Base-by-base conservation (phyloP, 2,888 invertebrate species). In the Macrophya alboannulata region DNA sequence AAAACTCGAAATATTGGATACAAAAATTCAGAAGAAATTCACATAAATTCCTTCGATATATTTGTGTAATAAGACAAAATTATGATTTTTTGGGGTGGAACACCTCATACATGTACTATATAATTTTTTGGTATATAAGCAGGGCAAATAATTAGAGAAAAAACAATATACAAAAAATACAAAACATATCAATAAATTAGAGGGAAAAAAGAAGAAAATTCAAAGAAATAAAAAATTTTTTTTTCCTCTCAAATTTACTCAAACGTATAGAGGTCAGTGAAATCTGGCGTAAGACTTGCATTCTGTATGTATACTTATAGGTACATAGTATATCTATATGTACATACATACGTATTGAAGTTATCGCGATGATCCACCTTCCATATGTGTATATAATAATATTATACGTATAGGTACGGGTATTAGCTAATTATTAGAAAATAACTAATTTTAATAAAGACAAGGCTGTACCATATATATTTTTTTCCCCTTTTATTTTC, bases 401-500 rank as follows among this genome's bases (percentile, higher is more conserved):
- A n/a, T n/a, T 37, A 15, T 3, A 31, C 0, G 37, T 68, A 68
- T 68, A 62, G 4, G 6, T 17, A 37, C 37, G 5, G 10, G 25
- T 72, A 77, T 77, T 77, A 17, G 51, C 55, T 77, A 77, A 77
- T 55, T 55, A 77, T 51, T 77, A 77, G 77, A 77, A 77, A 77
- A 77, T 77, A 37, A 55, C 17, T 77, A 77, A 77, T 77, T 77
- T 77, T 37, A 77, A 77, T 77, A 77, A 77, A 31, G 51, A 48
- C 77, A 77, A 77, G 77, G 77, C 37, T 77, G 68, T 68, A 37
- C 68, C 68, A 68, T 68, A 31, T 68, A 9, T 4, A n/a, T 62
- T 62, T 62, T 9, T 25, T 25, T 12, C 25, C 4, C 4, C 4
- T 48, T 55, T 55, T 55, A 3, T 4, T 48, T 48, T 48, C 48